Conservation (phyloP, 2,113 vertebrate genomes). For the Mus spicilegus region DNA sequence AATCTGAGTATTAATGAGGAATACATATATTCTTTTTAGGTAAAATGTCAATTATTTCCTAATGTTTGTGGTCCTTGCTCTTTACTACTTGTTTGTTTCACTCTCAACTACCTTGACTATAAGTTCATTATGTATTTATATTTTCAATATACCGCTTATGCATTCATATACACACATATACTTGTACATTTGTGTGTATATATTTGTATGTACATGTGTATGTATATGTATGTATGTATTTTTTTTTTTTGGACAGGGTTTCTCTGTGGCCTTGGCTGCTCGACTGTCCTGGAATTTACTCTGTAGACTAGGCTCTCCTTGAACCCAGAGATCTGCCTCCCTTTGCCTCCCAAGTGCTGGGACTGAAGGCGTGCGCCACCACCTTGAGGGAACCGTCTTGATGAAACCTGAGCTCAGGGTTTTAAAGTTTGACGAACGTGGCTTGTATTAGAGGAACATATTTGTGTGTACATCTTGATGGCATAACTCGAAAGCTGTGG, state of each 20-base stretch:
- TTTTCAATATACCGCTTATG: not conserved
- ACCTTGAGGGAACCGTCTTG: not conserved
- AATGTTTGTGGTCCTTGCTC: not conserved
- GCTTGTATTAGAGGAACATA: not conserved
- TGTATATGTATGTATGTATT: no score
- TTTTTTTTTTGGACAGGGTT: no score
- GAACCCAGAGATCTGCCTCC: no score
- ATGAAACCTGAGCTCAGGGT: slow-evolving; percentile 3
- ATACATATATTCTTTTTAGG: not conserved
- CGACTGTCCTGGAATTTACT: no score
- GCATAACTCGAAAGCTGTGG: not conserved
- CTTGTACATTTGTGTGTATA: no score
- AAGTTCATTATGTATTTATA: slow-evolving; percentile 11
- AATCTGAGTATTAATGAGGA: slow-evolving; percentile 11
- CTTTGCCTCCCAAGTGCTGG: no score
- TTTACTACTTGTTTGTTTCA: not conserved
- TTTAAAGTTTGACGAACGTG: not conserved
- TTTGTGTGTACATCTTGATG: not conserved
- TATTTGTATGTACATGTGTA: no score
- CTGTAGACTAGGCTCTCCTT: no score
- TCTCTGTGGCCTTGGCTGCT: no score
- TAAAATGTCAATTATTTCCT: not conserved
- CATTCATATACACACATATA: no score
- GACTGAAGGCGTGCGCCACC: no score
- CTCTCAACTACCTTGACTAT: not conserved